Percentiles rank a stretch among this genome's conserved stretches.
These are phyloP conservation scores for Augochlorella aurata DNA, from an alignment of 2,888 invertebrate species.

Conservation along the genomic window DNA sequence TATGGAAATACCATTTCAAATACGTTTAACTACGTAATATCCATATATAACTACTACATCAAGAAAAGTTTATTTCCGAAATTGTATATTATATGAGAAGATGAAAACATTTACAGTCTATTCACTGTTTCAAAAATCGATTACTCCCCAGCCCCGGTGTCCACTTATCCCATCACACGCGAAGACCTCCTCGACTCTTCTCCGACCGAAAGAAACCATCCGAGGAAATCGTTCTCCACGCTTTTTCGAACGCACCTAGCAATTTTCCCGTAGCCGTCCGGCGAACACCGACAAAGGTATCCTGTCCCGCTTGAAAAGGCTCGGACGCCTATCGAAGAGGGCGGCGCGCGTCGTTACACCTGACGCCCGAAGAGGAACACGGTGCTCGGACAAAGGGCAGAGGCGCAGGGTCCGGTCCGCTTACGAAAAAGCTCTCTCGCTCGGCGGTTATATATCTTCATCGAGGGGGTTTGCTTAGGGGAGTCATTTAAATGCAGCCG, in stretches of 20 bases:
- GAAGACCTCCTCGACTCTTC: background rate
- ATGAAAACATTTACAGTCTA: too few species aligned
- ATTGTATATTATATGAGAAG: too few species aligned
- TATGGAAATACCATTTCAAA: too few species aligned
- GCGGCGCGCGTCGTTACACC: slow-evolving; percentile 17
- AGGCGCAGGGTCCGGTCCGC: background rate
- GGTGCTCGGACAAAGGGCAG: slow-evolving; percentile 11
- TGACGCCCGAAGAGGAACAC: slow-evolving; percentile 12
- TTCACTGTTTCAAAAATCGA: too few species aligned
- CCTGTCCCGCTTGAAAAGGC: background rate
- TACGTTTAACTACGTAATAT: too few species aligned
- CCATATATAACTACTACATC: too few species aligned
- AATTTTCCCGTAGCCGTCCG: background rate
- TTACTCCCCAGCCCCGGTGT: too few species aligned
- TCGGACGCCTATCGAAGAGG: background rate
- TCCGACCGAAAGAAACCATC: background rate
- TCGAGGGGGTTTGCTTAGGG: slow-evolving; percentile 17
- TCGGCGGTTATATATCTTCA: slow-evolving; percentile 43
- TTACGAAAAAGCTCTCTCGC: slow-evolving; percentile 27
- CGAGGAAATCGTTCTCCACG: background rate
- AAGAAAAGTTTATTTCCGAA: too few species aligned
- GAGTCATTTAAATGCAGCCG: slow-evolving; percentile 56
- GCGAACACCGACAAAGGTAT: background rate
- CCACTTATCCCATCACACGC: too few species aligned
- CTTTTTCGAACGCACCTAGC: background rate